Base-by-base conservation (phyloP, 2,888 invertebrate species). In the Nymphalis polychloros region DNA sequence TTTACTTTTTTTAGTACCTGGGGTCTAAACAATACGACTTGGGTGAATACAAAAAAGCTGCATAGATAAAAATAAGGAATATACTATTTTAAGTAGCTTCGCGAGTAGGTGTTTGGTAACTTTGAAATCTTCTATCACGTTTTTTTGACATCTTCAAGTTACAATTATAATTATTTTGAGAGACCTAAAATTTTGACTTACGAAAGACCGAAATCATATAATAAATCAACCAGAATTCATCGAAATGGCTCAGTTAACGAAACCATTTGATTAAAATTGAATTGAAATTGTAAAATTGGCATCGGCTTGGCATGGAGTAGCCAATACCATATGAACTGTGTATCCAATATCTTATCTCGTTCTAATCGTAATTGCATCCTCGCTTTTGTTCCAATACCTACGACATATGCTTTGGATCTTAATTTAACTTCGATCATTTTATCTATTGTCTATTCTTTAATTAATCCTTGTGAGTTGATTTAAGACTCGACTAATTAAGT, bases 281-380 rank as follows among this genome's bases (percentile, higher is more conserved):
- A 35, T 5, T 41, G 55, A 64, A 64, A 64, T 61, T 63, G 60
- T 57, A 47, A 60, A 69, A 47, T 71, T 71, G 71, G 71, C 68
- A 64, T 48, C 48, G 47, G 23, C 41, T 65, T 19, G 55, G 23
- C n/a, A 63, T 55, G 19, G 59, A 71, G 57, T 61, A 19, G 61
- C 64, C 60, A 53, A 61, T 71, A 63, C 61, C 62, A 62, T 61
- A 68, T 63, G 61, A 61, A 61, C 61, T 59, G 64, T 68, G 61
- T 64, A 61, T 59, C 64, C 64, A 52, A 65, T 67, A 65, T 67
- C 68, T 70, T 74, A 73, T 74, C 71, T 69, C 62, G 63, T 70
- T 67, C 53, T 63, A 64, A 70, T 69, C 69, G 69, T 69, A 73
- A 74, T 74, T 72, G 70, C 69, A 66, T 66, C 27, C 60, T 50